These are phyloP conservation scores for Ammodytes dubius DNA, from an alignment of 2,113 vertebrate species.

Conservation along the genomic window DNA sequence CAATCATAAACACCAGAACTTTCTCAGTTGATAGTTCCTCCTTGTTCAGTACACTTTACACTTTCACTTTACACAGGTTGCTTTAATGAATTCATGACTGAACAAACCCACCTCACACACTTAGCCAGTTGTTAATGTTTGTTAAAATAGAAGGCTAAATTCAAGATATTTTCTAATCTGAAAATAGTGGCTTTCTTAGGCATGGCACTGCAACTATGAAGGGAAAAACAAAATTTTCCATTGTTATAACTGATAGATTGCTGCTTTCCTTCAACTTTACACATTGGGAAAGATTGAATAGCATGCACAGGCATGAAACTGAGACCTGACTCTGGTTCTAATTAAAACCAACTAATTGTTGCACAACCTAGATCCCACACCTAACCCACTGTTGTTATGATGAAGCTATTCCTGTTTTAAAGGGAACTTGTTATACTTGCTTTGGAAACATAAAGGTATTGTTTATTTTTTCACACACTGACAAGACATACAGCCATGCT, in stretches of 20 bases:
- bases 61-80: neutral
- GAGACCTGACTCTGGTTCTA: neutral
- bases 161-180: neutral
- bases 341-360: too few relatives aligned
- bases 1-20: neutral
- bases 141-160: neutral
- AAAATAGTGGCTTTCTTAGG: neutral
- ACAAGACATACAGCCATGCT: too few relatives aligned
- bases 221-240: neutral
- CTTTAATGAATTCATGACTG: neutral
- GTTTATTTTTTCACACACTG: too few relatives aligned
- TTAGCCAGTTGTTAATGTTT: neutral
- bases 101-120: neutral
- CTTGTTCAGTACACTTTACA: neutral
- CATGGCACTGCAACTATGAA: neutral
- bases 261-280: neutral
- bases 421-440: too few relatives aligned
- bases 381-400: too few relatives aligned
- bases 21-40: neutral
- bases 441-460: too few relatives aligned
- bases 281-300: neutral
- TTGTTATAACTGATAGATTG: neutral
- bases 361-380: neutral
- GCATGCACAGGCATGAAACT: neutral
- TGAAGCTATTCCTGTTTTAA: too few relatives aligned